These are phyloP conservation scores for Glareola pratincola DNA, from an alignment of 2,113 vertebrate species.

Conservation along the genomic window DNA sequence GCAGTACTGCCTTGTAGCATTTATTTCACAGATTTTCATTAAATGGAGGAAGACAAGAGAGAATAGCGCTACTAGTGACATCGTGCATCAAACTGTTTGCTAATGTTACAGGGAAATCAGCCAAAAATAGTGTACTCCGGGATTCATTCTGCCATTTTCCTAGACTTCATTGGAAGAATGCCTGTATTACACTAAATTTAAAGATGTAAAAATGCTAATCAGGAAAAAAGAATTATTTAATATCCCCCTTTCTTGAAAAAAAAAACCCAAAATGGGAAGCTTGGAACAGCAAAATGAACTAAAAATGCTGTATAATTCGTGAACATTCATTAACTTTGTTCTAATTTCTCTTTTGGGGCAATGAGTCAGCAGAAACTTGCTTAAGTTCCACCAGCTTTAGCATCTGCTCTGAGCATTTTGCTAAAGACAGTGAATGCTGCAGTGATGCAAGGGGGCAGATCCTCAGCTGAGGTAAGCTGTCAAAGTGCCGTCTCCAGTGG, in stretches of 20 bases:
- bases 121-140: neutral
- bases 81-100: constrained; percentile 4
- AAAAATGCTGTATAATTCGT: neutral
- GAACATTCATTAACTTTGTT: neutral
- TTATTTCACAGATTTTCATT: constrained; percentile 57
- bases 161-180: neutral
- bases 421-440: neutral
- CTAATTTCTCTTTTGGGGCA: neutral
- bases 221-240: neutral
- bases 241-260: neutral
- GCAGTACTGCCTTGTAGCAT: constrained; percentile 21
- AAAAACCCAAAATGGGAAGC: rapidly evolving
- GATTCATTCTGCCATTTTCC: neutral
- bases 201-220: neutral
- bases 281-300: neutral
- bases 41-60: constrained; percentile 30
- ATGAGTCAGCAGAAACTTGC: neutral
- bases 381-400: neutral
- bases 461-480: neutral
- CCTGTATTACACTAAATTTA: neutral
- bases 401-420: neutral
- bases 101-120: neutral
- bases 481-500: neutral
- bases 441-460: neutral
- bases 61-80: neutral